Percentiles rank a stretch among this genome's conserved stretches.
Conservation (phyloP, 2,797 vertebrate species). For the Anguilla marmorata region DNA sequence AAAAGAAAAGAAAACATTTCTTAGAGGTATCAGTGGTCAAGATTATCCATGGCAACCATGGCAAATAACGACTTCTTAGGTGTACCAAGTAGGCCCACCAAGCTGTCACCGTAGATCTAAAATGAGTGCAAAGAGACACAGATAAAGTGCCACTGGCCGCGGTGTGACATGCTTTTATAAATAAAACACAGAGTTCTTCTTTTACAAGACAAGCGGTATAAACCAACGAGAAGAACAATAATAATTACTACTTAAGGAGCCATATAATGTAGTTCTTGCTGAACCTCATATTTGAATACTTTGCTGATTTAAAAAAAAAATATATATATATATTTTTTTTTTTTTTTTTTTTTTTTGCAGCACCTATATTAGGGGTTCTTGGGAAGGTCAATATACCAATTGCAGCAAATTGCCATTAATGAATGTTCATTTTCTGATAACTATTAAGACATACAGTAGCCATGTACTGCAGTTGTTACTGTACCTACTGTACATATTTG, state of each 20-base stretch:
- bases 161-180: slow-evolving; percentile 23
- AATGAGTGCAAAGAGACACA: background rate
- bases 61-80: background rate
- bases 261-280: background rate
- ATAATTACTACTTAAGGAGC: background rate
- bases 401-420: too few species aligned
- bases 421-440: too few species aligned
- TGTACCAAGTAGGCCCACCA: background rate
- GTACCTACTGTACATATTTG: background rate
- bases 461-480: background rate
- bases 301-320: background rate
- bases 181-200: background rate
- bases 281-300: background rate
- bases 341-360: background rate
- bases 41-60: background rate
- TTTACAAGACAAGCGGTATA: slow-evolving; percentile 15
- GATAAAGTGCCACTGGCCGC: background rate
- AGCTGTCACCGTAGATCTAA: background rate
- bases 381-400: too few species aligned
- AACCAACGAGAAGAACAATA: background rate
- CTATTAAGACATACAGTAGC: background rate
- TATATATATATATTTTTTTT: too few species aligned
- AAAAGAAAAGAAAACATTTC: background rate
- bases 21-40: background rate
- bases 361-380: background rate